Conservation (phyloP, 2,113 vertebrate species). For the Chionis minor region DNA sequence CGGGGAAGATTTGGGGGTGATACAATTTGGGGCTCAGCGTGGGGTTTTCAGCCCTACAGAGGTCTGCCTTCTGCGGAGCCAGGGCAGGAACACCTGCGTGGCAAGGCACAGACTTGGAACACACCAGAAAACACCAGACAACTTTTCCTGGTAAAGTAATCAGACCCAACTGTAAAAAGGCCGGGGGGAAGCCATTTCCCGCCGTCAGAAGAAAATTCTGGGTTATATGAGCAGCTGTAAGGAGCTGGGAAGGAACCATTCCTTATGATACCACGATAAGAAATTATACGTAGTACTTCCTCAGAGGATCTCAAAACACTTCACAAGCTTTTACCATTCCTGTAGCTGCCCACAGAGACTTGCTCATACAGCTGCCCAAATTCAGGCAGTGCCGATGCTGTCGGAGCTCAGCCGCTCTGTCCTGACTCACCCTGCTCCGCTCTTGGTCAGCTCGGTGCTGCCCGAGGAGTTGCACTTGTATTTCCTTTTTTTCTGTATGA, state of each 20-base stretch:
- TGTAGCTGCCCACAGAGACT: not conserved
- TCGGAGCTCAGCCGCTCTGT: not conserved
- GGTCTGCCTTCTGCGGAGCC: not conserved
- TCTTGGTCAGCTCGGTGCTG: not conserved
- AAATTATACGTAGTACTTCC: not conserved
- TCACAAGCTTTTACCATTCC: not conserved
- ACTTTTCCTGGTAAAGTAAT: not conserved
- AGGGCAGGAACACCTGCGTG: not conserved
- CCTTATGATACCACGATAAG: not conserved
- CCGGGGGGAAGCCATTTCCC: not conserved
- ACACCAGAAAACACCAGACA: not conserved
- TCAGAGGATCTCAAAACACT: not conserved
- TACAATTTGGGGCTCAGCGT: not conserved
- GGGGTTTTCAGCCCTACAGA: not conserved
- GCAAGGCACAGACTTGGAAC: not conserved
- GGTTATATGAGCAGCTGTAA: not conserved
- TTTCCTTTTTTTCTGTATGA: not conserved
- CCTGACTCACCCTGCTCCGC: rapidly evolving
- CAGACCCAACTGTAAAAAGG: not conserved
- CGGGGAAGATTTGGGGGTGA: not conserved
- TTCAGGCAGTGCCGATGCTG: not conserved
- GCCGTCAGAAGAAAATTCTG: not conserved
- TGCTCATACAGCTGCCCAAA: not conserved
- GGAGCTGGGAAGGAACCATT: not conserved
- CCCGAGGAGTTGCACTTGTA: not conserved